Evolutionary conservation across 2,113 vertebrate species (phyloP), one percentile per base, ranked within the genome.

Genomic region (Pyxicephalus adspersus): DNA sequence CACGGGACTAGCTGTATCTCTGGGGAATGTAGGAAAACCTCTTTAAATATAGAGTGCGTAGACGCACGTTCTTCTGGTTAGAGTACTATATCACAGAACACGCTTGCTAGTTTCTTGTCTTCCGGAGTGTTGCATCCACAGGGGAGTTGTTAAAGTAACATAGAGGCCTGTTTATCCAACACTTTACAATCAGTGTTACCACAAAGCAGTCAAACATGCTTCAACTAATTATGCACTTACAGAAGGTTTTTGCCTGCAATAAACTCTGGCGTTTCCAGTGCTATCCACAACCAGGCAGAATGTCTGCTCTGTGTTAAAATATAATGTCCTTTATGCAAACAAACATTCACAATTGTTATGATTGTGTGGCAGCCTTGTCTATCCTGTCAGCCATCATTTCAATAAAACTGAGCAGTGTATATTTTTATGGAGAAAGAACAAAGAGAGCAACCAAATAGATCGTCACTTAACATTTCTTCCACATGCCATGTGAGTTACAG

Each of bases 151-250:
- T 55, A 55, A 18, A 29, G 51, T 13, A n/a, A 23, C 18, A 28
- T n/a, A 72, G 51, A 28, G 18, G 18, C 45, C 26, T 57, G 51
- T 57, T 72, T 72, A 72, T 72, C 68, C 50, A 72, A 57, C 68
- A 57, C 51, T 18, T 16, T 18, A 28, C 68, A 57, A 71, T 72
- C 54, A 28, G 51, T 7, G 68, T 17, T 55, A n/a, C 68, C 51
- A 31, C 68, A 72, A 57, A 31, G 19, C 54, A 54, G 3, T 55
- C 22, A 9, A 23, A 31, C 26, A 54, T 72, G 68, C 19, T 20
- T 55, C 26, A 55, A 55, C 52, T 55, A 72, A 72, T 72, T 57
- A n/a, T 51, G 26, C 55, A 29, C 55, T 72, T 70, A 70, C 50
- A 25, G 65, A 51, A 5, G 3, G 50, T 68, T 51, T 23, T n/a